Evolutionary conservation across 2,797 vertebrate genomes (phyloP), one percentile per base, ranked within the genome.

Genomic region (Bucorvus abyssinicus): DNA sequence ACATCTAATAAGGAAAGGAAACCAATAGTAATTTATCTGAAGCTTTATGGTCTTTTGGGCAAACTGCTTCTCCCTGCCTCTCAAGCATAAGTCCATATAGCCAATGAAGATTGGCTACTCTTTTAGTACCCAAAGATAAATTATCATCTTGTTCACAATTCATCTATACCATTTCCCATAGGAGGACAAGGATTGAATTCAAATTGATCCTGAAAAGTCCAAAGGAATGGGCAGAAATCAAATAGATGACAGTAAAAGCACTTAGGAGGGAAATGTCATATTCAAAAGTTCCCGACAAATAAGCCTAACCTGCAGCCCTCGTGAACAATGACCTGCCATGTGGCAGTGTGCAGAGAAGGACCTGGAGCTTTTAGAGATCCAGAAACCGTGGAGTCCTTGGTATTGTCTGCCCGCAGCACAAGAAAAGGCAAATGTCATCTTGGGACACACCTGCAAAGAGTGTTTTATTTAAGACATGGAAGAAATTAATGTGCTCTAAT

Each of bases 131-230:
- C 59, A 89, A 89, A 94, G 95, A 92, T 67, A 87, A 93, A 93
- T 77, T 3, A 60, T 64, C 32, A 27, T 15, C 26, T 89, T 90
- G 67, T 56, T 56, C 49, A 47, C 1, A 2, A 90, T 63, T n/a
- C 83, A 65, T 55, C 57, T 71, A 81, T 75, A 75, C n/a, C 2
- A 0, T 74, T 92, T 93, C 84, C 84, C 87, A 84, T 38, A 75
- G 73, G 79, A 89, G 87, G 56, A 74, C 26, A 45, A 73, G 32
- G 29, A 53, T 75, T 77, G 68, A 89, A 92, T 91, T 63, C 71
- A 89, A 83, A 94, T 80, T 75, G 76, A 94, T 92, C 49, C 81
- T 79, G 78, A 70, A 91, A 89, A 83, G 32, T 84, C 36, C 57
- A 30, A 67, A 87, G 71, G 29, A 87, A 76, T 6, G 9, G 57